Conservation (phyloP, 2,113 vertebrate species). For the Gadus chalcogrammus region DNA sequence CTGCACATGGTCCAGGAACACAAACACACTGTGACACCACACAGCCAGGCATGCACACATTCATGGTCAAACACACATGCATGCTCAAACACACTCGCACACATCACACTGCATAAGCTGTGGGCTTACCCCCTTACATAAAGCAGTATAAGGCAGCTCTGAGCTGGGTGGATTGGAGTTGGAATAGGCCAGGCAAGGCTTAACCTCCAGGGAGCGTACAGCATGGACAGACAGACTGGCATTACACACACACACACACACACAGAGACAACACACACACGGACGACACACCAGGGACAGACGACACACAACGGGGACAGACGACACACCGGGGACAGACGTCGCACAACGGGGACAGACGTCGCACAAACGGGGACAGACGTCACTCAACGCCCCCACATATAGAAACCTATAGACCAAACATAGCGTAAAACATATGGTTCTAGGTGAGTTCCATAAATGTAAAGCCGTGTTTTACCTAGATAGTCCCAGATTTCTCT, state of each 20-base stretch:
- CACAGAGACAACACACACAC: conserved; percentile 1
- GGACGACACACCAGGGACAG: no score
- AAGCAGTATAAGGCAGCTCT: conserved; percentile 66
- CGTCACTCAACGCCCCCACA: no score
- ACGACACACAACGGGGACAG: no score
- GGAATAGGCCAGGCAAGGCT: conserved; percentile 48
- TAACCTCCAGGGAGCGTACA: conserved; percentile 42
- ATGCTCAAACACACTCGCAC: conserved; percentile 8
- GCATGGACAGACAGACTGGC: neutral
- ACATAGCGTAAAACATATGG: no score
- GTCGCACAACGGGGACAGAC: no score
- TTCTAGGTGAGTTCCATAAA: no score
- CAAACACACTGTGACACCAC: neutral
- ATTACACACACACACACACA: conserved; percentile 23
- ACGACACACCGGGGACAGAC: no score
- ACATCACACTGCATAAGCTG: conserved; percentile 43
- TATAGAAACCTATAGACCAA: no score
- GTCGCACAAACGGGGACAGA: no score
- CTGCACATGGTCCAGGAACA: conserved; percentile 9
- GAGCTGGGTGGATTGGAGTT: conserved; percentile 50
- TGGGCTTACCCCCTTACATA: conserved; percentile 58
- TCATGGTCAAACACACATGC: neutral
- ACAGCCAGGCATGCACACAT: neutral
- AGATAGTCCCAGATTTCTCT: no score
- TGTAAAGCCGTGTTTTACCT: no score